Evolutionary conservation across 2,113 vertebrate species (phyloP).

Genomic region (Lepus americanus): DNA sequence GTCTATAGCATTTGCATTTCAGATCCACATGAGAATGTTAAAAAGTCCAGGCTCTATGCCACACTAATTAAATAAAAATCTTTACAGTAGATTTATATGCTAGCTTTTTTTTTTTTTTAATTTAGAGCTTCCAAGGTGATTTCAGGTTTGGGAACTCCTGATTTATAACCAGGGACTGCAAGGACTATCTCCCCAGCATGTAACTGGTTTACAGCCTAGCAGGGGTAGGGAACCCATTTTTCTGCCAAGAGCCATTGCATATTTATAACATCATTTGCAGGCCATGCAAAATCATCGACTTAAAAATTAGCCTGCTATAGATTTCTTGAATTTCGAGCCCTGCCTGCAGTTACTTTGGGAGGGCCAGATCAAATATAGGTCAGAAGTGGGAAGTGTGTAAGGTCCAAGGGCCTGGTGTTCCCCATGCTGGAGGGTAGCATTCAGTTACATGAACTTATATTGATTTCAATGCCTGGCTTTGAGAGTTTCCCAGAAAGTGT

Average conservation of each 20-base stretch:
- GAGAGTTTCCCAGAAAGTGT: background rate
- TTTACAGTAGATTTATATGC: background rate
- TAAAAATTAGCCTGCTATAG: too few relatives aligned
- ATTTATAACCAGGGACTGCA: background rate
- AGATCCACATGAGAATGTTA: background rate
- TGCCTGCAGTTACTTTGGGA: too few relatives aligned
- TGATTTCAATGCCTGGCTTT: conserved; percentile 11
- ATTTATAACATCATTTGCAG: too few relatives aligned
- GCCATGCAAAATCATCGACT: too few relatives aligned
- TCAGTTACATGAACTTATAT: background rate
- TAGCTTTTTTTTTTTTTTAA: background rate
- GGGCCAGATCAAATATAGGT: too few relatives aligned
- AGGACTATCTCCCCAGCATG: background rate
- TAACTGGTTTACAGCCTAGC: background rate
- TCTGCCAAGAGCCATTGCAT: too few relatives aligned
- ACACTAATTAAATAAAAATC: background rate
- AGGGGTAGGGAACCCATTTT: too few relatives aligned
- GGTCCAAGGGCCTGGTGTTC: too few relatives aligned
- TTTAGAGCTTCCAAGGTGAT: background rate
- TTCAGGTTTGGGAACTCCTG: conserved; percentile 8
- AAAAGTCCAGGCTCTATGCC: background rate
- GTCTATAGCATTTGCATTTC: background rate
- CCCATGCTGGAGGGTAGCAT: background rate
- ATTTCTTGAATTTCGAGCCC: too few relatives aligned
- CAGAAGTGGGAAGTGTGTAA: too few relatives aligned